Evolutionary conservation across 1,140 invertebrate genomes (phyloP).

Genomic region (Calephelis virginiensis): DNA sequence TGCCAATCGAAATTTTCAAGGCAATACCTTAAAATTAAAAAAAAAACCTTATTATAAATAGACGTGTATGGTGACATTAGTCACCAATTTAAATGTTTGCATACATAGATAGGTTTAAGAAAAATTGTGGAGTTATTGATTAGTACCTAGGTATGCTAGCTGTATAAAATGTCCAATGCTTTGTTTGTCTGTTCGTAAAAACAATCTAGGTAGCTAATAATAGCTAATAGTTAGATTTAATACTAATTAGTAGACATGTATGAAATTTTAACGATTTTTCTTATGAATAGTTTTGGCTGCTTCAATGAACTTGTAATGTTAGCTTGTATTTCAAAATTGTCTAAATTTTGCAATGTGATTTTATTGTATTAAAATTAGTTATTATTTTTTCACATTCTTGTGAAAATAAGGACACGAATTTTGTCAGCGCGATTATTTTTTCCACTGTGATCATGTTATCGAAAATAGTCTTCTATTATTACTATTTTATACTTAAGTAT

Average conservation of each 20-base stretch:
- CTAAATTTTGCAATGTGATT: neutral
- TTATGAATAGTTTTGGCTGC: neutral
- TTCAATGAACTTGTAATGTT: neutral
- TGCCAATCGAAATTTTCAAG: no score
- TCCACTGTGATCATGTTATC: no score
- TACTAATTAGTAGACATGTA: neutral
- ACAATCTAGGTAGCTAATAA: slow-evolving; percentile 10
- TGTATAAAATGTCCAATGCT: slow-evolving; percentile 23
- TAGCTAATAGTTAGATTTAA: slow-evolving; percentile 2
- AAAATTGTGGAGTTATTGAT: slow-evolving; percentile 1
- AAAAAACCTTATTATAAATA: no score
- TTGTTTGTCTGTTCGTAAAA: neutral
- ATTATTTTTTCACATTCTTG: no score
- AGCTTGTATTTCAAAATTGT: neutral
- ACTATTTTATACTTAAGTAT: no score
- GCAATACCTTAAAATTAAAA: no score
- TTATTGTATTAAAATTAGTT: no score
- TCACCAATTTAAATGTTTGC: neutral
- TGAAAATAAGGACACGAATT: no score
- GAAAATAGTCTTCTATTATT: no score
- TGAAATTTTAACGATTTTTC: neutral
- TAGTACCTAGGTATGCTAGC: slow-evolving; percentile 31
- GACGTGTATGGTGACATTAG: neutral
- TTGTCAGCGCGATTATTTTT: no score
- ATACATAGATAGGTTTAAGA: neutral